Percentiles rank a stretch among this genome's conserved stretches.
Conservation (phyloP, 2,888 invertebrate genomes). For the Adelphocoris suturalis region DNA sequence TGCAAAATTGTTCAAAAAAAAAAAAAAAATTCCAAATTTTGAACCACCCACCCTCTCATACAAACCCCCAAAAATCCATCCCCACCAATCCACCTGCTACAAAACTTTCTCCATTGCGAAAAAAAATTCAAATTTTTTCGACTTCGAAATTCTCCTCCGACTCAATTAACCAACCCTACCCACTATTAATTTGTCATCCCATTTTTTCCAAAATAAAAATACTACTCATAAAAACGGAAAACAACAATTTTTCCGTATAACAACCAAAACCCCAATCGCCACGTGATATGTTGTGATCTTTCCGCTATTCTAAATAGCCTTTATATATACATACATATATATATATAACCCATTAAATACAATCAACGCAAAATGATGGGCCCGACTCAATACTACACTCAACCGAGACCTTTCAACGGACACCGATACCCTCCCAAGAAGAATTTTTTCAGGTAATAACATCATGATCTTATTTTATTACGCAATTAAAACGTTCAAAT, state of each 20-base stretch:
- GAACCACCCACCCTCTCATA: background rate
- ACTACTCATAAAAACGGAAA: background rate
- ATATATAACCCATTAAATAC: too few relatives aligned
- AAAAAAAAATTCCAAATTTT: background rate
- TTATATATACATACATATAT: background rate
- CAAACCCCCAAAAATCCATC: background rate
- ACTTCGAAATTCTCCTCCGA: background rate
- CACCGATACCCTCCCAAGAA: slow-evolving; percentile 60
- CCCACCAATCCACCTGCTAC: background rate
- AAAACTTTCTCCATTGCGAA: background rate
- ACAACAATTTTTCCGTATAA: background rate
- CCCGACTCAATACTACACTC: background rate
- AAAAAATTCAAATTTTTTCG: slow-evolving; percentile 5
- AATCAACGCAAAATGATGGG: slow-evolving; percentile 2
- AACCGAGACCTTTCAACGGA: slow-evolving; percentile 57
- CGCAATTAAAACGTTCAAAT: too few relatives aligned
- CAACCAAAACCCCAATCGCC: too few relatives aligned
- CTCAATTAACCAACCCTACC: background rate
- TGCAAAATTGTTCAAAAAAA: slow-evolving; percentile 40
- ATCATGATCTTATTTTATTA: background rate
- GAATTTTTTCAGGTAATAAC: slow-evolving; percentile 39
- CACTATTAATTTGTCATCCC: background rate
- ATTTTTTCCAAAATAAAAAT: background rate
- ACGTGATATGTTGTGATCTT: slow-evolving; percentile 46
- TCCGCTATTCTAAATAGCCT: slow-evolving; percentile 31